Conservation (phyloP, 2,797 vertebrate species). For the Coregonus ussuriensis region DNA sequence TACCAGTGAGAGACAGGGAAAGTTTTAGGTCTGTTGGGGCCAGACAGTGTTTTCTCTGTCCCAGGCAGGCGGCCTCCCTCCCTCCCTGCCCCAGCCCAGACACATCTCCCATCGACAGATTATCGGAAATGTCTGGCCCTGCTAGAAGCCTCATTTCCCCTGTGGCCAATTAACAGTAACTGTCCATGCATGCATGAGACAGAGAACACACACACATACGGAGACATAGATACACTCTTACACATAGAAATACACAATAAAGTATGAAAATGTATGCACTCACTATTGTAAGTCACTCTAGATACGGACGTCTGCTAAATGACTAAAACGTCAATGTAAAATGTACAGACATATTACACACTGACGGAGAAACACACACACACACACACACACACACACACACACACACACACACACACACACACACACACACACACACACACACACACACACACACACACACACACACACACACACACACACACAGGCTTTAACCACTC, state of each 20-base stretch:
- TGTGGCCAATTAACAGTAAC: constrained; percentile 17
- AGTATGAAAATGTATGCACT: too few relatives aligned
- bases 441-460: background rate
- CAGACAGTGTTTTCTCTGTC: constrained; percentile 75
- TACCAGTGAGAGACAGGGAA: background rate
- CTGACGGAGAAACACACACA: background rate
- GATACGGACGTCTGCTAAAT: too few relatives aligned
- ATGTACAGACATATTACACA: background rate
- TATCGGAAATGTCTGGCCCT: constrained; percentile 62
- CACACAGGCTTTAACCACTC: constrained; percentile 3
- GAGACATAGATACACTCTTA: background rate
- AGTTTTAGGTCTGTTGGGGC: constrained; percentile 33
- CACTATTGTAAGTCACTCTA: too few relatives aligned
- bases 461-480: background rate
- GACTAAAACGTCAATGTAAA: too few relatives aligned
- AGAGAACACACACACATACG: background rate
- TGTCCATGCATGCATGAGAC: constrained; percentile 47
- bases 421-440: background rate
- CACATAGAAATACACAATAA: too few relatives aligned
- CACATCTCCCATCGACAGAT: constrained; percentile 60
- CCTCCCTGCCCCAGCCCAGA: background rate
- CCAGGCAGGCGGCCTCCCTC: constrained; percentile 24
- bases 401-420: background rate
- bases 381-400: too few relatives aligned
- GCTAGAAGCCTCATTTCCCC: constrained; percentile 30